A percentile compares a stretch with the other conserved stretches of the same genome.
phyloP scores from a whole-genome alignment of 2,797 vertebrate species.

The Triplophysa yarkandensis region DNA sequence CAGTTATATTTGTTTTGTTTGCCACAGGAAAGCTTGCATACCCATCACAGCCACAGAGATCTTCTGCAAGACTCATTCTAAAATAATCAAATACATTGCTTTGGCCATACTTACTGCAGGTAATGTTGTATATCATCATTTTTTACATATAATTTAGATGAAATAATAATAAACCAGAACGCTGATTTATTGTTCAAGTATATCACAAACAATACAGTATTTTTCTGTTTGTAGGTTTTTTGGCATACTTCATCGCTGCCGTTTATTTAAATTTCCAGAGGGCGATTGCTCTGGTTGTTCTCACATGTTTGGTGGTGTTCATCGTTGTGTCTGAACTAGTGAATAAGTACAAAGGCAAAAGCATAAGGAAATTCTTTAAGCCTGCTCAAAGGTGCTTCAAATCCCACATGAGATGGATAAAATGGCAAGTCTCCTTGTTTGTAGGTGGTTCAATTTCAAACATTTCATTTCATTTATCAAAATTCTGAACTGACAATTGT shows the following conservation, averaged over 20 bases:
- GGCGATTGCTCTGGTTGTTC: slow-evolving; percentile 82
- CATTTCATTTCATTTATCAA: no score
- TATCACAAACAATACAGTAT: neutral
- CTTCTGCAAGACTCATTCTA: slow-evolving; percentile 74
- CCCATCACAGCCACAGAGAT: slow-evolving; percentile 67
- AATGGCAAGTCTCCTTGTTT: slow-evolving; percentile 80
- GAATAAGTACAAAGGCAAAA: slow-evolving; percentile 75
- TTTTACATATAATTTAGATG: no score
- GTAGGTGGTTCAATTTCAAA: neutral
- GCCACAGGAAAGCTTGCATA: slow-evolving; percentile 72
- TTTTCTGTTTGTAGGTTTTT: slow-evolving; percentile 74
- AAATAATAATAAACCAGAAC: no score
- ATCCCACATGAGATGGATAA: slow-evolving; percentile 80
- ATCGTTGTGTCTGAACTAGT: slow-evolving; percentile 71
- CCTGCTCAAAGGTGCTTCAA: slow-evolving; percentile 67
- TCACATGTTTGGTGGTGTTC: slow-evolving; percentile 78
- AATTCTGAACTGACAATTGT: no score
- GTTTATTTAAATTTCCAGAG: slow-evolving; percentile 85
- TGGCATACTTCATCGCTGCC: slow-evolving; percentile 85
- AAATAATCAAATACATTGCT: slow-evolving; percentile 69
- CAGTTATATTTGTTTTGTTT: slow-evolving; percentile 48
- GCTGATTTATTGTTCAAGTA: neutral
- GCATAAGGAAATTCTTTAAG: slow-evolving; percentile 68
- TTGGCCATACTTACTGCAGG: slow-evolving; percentile 81
- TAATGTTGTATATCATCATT: no score